Evolutionary conservation across 92 coral and sea anemone species (phyloP).

Genomic region (Bergia sp.): DNA sequence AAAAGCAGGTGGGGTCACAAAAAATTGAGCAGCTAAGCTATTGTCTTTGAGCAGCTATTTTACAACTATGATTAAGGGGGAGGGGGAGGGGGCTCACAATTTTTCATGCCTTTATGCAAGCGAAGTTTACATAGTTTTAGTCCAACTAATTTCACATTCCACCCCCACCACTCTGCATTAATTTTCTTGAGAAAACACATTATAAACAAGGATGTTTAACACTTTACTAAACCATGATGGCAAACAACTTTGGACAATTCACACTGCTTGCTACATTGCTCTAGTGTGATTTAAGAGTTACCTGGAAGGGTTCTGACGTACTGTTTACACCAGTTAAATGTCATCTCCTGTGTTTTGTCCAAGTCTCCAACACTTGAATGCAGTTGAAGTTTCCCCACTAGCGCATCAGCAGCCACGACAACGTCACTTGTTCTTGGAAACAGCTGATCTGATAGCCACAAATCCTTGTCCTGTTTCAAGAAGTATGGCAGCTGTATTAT

Average conservation of each 20-base stretch:
- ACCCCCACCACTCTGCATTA: no score
- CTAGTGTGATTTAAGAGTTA: background rate
- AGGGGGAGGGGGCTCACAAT: no score
- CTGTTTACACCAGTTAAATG: slow-evolving; percentile 43
- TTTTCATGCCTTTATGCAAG: no score
- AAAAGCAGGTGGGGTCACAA: no score
- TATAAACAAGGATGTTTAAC: no score
- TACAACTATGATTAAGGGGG: no score
- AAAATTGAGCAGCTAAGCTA: no score
- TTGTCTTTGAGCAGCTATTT: no score
- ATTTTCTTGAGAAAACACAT: no score
- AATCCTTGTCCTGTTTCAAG: slow-evolving; percentile 42
- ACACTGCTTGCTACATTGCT: no score
- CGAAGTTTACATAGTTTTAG: no score
- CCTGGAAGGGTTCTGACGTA: slow-evolving; percentile 44
- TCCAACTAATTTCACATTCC: no score
- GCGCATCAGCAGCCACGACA: slow-evolving; percentile 35
- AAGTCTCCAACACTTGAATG: slow-evolving; percentile 21
- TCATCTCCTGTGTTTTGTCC: slow-evolving; percentile 32
- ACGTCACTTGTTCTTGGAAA: slow-evolving; percentile 45
- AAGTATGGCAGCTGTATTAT: slow-evolving; percentile 41
- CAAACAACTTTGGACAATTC: background rate
- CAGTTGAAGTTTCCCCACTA: slow-evolving; percentile 40
- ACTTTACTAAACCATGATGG: background rate
- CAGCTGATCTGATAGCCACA: slow-evolving; percentile 15